A percentile compares a stretch with the other conserved stretches of the same genome.
Conservation (phyloP, 1,140 invertebrate species). For the Heliothis subflexa region DNA sequence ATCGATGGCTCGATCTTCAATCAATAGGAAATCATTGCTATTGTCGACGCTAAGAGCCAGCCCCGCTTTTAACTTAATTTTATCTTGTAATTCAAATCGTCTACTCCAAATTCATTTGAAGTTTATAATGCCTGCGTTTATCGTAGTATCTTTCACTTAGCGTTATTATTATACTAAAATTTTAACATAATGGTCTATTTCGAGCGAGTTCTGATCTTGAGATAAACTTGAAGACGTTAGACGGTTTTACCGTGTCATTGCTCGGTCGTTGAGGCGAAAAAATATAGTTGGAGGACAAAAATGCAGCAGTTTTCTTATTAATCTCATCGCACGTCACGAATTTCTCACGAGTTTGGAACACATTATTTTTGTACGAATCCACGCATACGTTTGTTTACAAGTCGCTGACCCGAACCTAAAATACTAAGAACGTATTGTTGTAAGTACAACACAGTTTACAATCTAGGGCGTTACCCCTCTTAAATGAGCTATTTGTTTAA, state of each 20-base stretch:
- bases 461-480: conserved; percentile 80
- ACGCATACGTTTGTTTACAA: conserved; percentile 69
- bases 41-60: conserved; percentile 42
- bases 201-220: conserved; percentile 24
- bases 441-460: conserved; percentile 71
- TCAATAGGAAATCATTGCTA: conserved; percentile 39
- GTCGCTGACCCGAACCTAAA: conserved; percentile 74
- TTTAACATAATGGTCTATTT: conserved; percentile 22
- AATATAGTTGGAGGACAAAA: conserved; percentile 32
- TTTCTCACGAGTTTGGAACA: conserved; percentile 40
- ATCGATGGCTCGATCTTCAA: conserved; percentile 27
- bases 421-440: conserved; percentile 80
- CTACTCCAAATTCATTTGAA: conserved; percentile 20
- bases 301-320: conserved; percentile 27
- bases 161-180: conserved; percentile 18
- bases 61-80: conserved; percentile 8
- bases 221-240: conserved; percentile 35
- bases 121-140: conserved; percentile 16
- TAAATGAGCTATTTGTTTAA: conserved; percentile 78
- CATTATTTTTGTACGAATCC: conserved; percentile 43
- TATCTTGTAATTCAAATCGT: conserved; percentile 20
- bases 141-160: conserved; percentile 36
- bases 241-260: conserved; percentile 35
- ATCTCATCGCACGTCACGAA: conserved; percentile 34
- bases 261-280: conserved; percentile 26